A percentile compares a stretch with the other conserved stretches of the same genome.
phyloP scores from a whole-genome alignment of 2,113 vertebrate genomes.

The Bubalus kerabau region DNA sequence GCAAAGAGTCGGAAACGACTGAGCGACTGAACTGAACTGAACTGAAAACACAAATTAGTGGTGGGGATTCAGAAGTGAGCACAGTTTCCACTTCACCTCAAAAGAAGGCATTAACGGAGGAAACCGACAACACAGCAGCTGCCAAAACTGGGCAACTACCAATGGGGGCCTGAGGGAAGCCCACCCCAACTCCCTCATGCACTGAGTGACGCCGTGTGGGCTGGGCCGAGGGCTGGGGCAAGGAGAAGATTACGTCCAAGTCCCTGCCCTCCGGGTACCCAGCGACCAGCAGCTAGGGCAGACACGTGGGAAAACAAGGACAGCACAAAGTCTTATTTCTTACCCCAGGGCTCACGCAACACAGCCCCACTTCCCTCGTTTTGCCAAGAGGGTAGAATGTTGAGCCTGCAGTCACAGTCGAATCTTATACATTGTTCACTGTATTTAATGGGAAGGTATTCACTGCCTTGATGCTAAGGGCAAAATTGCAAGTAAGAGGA shows the following conservation, averaged over 20 bases:
- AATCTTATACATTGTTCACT: background rate
- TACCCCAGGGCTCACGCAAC: background rate
- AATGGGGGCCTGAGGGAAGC: background rate
- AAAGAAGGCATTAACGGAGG: background rate
- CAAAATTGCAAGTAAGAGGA: background rate
- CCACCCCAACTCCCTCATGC: accelerated
- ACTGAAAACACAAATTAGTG: background rate
- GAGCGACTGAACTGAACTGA: too few species aligned
- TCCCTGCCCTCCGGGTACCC: background rate
- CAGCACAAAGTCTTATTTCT: background rate
- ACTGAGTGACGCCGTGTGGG: accelerated
- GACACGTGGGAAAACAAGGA: background rate
- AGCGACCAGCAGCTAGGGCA: background rate
- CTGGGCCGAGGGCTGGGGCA: background rate
- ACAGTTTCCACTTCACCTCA: background rate
- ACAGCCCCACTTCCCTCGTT: background rate
- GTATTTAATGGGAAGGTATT: background rate
- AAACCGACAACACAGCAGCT: accelerated
- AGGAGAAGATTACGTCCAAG: background rate
- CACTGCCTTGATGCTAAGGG: background rate
- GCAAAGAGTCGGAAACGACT: too few species aligned
- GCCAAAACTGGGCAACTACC: background rate
- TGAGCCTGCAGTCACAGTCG: background rate
- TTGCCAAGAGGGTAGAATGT: background rate
- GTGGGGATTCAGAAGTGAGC: background rate